These are phyloP conservation scores for Zeugodacus cucurbitae DNA, from an alignment of 1,140 invertebrate species.

Conservation along the genomic window DNA sequence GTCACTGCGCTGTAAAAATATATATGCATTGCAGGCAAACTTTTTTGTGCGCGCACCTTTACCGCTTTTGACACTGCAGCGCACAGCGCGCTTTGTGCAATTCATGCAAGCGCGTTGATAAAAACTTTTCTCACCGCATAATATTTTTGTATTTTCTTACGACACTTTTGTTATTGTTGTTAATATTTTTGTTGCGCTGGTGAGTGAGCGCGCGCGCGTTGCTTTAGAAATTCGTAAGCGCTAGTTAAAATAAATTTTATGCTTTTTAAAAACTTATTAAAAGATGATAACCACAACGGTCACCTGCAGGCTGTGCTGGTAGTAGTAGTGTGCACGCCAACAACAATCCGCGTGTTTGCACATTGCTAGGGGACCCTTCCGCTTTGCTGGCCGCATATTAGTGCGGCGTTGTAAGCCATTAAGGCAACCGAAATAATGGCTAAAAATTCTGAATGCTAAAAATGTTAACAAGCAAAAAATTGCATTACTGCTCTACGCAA, in stretches of 20 bases:
- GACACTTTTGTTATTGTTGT: neutral
- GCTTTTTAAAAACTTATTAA: conserved; percentile 44
- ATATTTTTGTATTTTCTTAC: conserved; percentile 21
- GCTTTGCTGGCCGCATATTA: neutral
- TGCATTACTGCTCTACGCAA: neutral
- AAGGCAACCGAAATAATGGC: conserved; percentile 16
- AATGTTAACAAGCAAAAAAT: conserved; percentile 41
- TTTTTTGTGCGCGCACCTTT: neutral
- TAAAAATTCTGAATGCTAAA: conserved; percentile 28
- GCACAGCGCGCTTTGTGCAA: neutral
- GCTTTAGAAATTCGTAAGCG: conserved; percentile 29
- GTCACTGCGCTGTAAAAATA: neutral
- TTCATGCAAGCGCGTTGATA: conserved; percentile 23
- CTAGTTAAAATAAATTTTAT: conserved; percentile 41
- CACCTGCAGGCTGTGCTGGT: neutral
- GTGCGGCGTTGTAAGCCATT: conserved; percentile 31
- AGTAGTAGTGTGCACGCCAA: neutral
- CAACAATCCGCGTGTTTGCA: neutral
- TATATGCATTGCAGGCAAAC: neutral
- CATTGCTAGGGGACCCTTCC: neutral
- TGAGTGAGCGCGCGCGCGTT: neutral
- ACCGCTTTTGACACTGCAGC: conserved; percentile 16
- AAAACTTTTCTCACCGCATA: conserved; percentile 7
- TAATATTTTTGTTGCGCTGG: neutral
- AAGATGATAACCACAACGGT: conserved; percentile 43